Conservation (phyloP, 1,140 invertebrate species). For the Sinella curviseta region DNA sequence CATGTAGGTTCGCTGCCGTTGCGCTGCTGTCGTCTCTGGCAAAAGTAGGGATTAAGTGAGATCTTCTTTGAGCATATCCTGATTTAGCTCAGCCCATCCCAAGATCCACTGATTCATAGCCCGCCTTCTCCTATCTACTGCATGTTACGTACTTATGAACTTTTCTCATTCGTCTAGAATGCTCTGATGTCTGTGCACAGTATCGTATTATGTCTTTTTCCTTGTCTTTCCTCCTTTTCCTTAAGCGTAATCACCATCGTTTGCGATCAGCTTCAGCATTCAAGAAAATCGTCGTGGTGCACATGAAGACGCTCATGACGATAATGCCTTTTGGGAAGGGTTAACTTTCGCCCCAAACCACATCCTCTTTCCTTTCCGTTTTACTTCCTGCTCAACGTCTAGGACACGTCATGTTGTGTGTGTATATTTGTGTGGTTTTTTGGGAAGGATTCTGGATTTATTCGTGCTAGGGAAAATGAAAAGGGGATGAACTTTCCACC, state of each 20-base stretch:
- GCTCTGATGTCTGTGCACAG: too few relatives aligned
- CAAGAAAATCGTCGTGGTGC: too few relatives aligned
- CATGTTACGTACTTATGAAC: neutral
- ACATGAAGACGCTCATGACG: neutral
- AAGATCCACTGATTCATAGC: neutral
- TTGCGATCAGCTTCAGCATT: too few relatives aligned
- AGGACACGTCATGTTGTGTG: too few relatives aligned
- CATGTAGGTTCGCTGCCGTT: neutral
- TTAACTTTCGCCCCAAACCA: slow-evolving; percentile 22
- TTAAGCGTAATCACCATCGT: too few relatives aligned
- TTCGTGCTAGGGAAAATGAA: too few relatives aligned
- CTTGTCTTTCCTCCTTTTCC: too few relatives aligned
- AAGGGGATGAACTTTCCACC: too few relatives aligned
- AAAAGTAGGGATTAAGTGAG: neutral
- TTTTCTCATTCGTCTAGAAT: neutral
- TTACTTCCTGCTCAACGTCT: neutral
- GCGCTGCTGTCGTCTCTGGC: neutral
- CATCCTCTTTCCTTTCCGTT: neutral
- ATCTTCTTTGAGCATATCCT: slow-evolving; percentile 18
- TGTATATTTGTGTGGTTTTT: too few relatives aligned
- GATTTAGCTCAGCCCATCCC: slow-evolving; percentile 6
- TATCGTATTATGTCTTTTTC: too few relatives aligned
- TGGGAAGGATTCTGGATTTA: too few relatives aligned
- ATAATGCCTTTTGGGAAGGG: neutral
- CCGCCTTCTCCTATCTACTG: neutral